phyloP scores from a whole-genome alignment of 2,888 invertebrate genomes.

The Apotomis capreana region DNA sequence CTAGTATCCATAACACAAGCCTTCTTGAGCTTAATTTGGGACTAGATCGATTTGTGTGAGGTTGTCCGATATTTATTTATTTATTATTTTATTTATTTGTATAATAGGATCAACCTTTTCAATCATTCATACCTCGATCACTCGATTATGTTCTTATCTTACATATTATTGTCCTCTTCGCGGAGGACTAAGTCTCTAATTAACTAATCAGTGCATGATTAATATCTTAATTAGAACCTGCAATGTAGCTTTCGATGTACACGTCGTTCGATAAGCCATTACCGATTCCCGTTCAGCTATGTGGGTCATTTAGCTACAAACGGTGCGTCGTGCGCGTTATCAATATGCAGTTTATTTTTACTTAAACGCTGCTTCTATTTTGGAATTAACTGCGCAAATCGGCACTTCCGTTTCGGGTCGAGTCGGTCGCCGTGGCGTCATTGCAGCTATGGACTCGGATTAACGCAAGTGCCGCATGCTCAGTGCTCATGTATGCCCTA shows the following conservation, averaged over 20 bases:
- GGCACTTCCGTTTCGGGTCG: slow-evolving; percentile 34
- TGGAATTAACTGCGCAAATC: slow-evolving; percentile 28
- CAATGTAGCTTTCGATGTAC: slow-evolving; percentile 13
- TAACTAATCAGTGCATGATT: slow-evolving; percentile 10
- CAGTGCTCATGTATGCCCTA: not conserved
- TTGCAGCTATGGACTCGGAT: slow-evolving; percentile 25
- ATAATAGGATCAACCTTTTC: not conserved
- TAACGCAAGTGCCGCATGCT: slow-evolving; percentile 27
- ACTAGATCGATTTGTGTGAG: too few relatives aligned
- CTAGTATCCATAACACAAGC: too few relatives aligned
- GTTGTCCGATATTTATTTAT: too few relatives aligned
- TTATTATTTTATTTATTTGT: too few relatives aligned
- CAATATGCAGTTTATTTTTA: slow-evolving; percentile 28
- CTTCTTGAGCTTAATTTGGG: too few relatives aligned
- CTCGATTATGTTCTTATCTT: slow-evolving; percentile 12
- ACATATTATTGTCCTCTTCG: slow-evolving; percentile 5
- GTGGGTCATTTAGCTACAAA: not conserved
- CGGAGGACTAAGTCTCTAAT: slow-evolving; percentile 1
- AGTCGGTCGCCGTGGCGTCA: slow-evolving; percentile 25
- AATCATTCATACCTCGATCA: slow-evolving; percentile 19
- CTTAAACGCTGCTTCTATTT: slow-evolving; percentile 26
- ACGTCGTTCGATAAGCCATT: not conserved
- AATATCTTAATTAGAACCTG: slow-evolving; percentile 17
- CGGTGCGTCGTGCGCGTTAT: slow-evolving; percentile 12
- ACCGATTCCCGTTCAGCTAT: slow-evolving; percentile 16